These are phyloP conservation scores for Chloroceryle aenea DNA, from an alignment of 2,113 vertebrate species.

Conservation along the genomic window DNA sequence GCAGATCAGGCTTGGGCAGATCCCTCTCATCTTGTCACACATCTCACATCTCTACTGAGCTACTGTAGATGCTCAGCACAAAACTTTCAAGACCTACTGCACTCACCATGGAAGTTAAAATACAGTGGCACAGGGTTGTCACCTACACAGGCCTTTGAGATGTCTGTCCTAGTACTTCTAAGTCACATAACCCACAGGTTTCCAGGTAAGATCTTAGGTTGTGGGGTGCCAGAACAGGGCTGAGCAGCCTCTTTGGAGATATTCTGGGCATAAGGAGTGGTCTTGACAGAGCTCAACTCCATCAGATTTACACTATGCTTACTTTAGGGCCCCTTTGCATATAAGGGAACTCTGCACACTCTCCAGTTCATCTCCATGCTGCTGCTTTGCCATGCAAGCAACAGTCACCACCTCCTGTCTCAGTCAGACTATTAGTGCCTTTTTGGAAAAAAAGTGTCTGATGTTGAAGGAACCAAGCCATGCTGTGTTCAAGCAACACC, in stretches of 20 bases:
- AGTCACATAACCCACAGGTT: background rate
- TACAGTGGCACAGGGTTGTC: background rate
- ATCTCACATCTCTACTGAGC: background rate
- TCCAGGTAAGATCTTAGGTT: background rate
- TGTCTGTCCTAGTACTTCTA: background rate
- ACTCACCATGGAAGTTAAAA: background rate
- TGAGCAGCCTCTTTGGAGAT: background rate
- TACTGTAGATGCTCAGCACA: background rate
- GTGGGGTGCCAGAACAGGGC: background rate
- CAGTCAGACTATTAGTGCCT: background rate
- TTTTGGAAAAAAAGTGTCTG: too few species aligned
- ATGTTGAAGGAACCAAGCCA: background rate
- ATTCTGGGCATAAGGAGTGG: background rate
- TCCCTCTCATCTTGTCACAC: background rate
- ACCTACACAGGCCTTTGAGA: background rate
- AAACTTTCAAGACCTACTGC: background rate
- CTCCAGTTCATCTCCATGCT: background rate
- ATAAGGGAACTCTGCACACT: background rate
- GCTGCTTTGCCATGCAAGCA: background rate
- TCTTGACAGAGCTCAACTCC: background rate
- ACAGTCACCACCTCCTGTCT: background rate
- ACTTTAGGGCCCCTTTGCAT: background rate
- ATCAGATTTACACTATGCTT: background rate
- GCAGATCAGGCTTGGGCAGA: background rate
- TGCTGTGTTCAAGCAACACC: background rate